These are phyloP conservation scores for Drymodes brunneopygia DNA, from an alignment of 2,113 vertebrate species.

Conservation along the genomic window DNA sequence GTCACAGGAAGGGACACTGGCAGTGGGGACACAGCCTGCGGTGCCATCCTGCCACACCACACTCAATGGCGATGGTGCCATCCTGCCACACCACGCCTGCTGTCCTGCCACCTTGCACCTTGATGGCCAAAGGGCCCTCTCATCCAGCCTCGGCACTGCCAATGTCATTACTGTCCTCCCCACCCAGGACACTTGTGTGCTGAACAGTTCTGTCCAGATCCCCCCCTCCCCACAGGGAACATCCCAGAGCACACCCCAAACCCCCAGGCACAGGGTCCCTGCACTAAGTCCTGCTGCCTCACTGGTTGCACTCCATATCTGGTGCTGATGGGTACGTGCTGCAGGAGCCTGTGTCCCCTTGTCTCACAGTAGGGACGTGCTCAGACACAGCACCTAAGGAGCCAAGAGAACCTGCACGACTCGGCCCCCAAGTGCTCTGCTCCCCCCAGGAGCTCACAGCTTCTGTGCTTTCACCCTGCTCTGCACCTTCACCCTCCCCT, in stretches of 20 bases:
- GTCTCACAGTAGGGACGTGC: accelerated
- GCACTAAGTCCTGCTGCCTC: neutral
- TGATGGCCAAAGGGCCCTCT: accelerated
- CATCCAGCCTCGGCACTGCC: neutral
- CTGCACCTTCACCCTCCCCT: neutral
- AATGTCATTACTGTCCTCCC: neutral
- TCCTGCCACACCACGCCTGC: neutral
- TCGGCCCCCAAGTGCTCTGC: accelerated
- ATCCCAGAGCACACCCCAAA: neutral
- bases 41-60: neutral
- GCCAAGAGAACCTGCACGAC: neutral
- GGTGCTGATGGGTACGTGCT: accelerated
- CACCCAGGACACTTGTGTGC: neutral
- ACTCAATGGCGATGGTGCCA: neutral
- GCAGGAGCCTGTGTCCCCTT: neutral
- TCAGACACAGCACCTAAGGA: neutral
- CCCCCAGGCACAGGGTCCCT: neutral
- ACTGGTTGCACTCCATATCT: accelerated
- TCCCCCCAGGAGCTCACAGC: neutral
- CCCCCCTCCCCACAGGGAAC: neutral
- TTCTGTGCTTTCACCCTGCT: neutral
- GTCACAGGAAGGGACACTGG: neutral
- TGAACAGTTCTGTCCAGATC: neutral
- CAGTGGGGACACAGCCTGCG: accelerated
- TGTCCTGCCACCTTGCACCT: neutral